Conservation (phyloP, 1,140 invertebrate genomes). For the Drosophila ohnishii region DNA sequence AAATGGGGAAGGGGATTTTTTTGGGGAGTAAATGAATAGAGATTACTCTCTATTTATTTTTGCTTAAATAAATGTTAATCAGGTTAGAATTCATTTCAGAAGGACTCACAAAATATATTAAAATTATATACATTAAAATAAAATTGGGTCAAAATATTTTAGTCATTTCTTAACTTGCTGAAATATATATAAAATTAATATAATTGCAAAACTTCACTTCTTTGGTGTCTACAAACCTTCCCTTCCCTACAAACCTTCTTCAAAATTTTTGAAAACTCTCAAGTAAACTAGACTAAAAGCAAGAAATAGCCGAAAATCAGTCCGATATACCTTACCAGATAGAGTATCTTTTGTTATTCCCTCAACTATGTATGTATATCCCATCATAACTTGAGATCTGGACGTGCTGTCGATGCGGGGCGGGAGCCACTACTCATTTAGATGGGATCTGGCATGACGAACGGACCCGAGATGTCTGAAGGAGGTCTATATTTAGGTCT, state of each 20-base stretch:
- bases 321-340: not conserved
- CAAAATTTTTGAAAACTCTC: too few relatives aligned
- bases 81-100: too few relatives aligned
- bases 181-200: too few relatives aligned
- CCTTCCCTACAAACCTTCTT: too few relatives aligned
- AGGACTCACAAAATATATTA: not conserved
- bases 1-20: not conserved
- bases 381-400: conserved; percentile 37
- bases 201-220: too few relatives aligned
- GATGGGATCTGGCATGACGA: conserved; percentile 46
- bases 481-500: conserved; percentile 50
- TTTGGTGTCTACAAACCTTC: too few relatives aligned
- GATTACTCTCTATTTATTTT: not conserved
- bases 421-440: conserved; percentile 27
- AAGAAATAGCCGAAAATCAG: too few relatives aligned
- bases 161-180: too few relatives aligned
- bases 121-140: too few relatives aligned
- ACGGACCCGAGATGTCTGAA: conserved; percentile 14
- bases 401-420: conserved; percentile 38
- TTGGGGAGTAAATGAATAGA: not conserved
- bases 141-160: too few relatives aligned
- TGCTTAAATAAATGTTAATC: too few relatives aligned
- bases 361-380: conserved; percentile 16
- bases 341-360: conserved; percentile 17
- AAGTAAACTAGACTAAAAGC: not conserved